Percentiles rank a stretch among this genome's conserved stretches.
Evolutionary conservation across 2,797 vertebrate species (phyloP).

Genomic region (Characodon lateralis): DNA sequence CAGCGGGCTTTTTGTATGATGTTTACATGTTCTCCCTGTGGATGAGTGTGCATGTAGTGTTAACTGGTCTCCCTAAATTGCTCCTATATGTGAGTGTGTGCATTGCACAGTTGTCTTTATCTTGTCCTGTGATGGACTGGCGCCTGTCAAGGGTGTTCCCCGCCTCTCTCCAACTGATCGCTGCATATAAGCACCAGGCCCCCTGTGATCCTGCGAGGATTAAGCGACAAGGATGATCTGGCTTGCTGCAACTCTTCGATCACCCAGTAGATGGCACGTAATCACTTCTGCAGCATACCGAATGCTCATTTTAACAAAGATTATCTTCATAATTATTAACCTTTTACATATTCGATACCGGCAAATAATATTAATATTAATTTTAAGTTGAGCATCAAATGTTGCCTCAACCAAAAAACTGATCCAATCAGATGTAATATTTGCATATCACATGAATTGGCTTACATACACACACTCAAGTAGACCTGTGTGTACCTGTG

Average conservation of each 20-base stretch:
- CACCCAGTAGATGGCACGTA: slow-evolving; percentile 58
- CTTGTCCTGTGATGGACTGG: not conserved
- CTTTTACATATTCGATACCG: not conserved
- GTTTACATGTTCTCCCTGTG: no score
- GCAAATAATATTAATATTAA: not conserved
- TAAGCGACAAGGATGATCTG: not conserved
- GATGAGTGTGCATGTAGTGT: no score
- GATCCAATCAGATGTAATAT: slow-evolving; percentile 15
- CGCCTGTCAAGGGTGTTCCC: not conserved
- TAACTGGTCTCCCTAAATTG: no score
- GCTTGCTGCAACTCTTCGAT: not conserved
- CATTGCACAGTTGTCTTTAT: no score
- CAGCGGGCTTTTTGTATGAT: no score
- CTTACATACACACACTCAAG: slow-evolving; percentile 12
- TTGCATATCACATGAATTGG: not conserved
- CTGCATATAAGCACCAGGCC: not conserved
- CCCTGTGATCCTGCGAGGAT: not conserved
- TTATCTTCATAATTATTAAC: slow-evolving; percentile 4
- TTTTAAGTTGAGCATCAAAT: not conserved
- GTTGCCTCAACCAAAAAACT: slow-evolving; percentile 4
- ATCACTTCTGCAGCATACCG: slow-evolving; percentile 28
- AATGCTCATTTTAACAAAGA: not conserved
- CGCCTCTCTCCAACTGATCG: no score
- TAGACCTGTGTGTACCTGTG: slow-evolving; percentile 26
- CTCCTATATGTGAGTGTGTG: no score